Evolutionary conservation across 37 sponge, comb jelly and placozoan genomes (phyloP), one percentile per base, ranked within the genome.

Genomic region (Corticium candelabrum): DNA sequence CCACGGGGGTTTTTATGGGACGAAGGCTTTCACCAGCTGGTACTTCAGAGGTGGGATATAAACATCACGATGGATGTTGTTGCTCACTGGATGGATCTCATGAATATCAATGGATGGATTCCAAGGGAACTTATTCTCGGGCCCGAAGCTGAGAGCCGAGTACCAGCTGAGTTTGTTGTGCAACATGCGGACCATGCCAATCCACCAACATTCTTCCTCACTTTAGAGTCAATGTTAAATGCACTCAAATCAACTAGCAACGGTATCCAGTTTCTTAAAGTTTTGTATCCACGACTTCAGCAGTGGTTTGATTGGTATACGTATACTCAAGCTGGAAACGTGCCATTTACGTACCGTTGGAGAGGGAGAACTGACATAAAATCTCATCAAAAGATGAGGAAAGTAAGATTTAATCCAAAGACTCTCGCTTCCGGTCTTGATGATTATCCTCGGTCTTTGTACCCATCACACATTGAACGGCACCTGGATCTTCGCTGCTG

Each of bases 1-100:
- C 96, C 99, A 40, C 89, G 99, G 35, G 99, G 99, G 1, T 99
- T 99, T 76, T 96, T 99, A 36, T 99, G 99, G 99, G 99, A 99
- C 70, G 99, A 99, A 73, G 99, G 99, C 0, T 99, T 99, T 76
- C 99, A 99, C 38, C 99, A 95, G 86, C 85, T 99, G 33, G 85
- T 99, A 0, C 84, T 95, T 50, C 82, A 88, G 30, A 87, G 92
- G 50, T 99, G 99, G 99, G 87, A 94, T 85, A 72, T 68, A 37
- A 35, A 69, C 62, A 88, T 99, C 37, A 71, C 81, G 41, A 89
- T 87, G 89, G 96, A 99, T 56, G 89, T 95, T 27, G 37, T 99
- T 1, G 99, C 90, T 67, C 96, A 99, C 69, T 99, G 99, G 99
- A 32, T 99, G 84, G 93, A 99, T 77, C 80, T 95, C 21, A 82